Evolutionary conservation across 2,888 invertebrate species (phyloP), one percentile per base, ranked within the genome.

Genomic region (Lucinisca nassula): DNA sequence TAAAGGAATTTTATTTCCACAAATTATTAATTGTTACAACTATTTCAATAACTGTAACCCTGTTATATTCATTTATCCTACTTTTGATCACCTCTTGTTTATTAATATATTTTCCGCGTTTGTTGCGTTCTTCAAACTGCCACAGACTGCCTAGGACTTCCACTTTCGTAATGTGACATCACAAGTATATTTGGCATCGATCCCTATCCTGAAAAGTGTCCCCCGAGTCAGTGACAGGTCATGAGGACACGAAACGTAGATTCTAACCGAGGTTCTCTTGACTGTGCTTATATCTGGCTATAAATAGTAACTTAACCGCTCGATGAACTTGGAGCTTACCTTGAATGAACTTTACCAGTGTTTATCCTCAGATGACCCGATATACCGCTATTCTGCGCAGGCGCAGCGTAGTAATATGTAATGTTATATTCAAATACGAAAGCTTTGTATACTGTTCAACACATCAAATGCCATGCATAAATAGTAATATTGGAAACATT

Each of bases 321-420:
- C 38, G 12, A 35, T 92, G 92, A 92, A 92, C 92, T 75, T 80
- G 40, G 67, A 75, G 79, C 85, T 92, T 91, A 92, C 92, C 90
- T 92, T 80, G 82, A 79, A 87, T 88, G 90, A 92, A 91, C 91
- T 88, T 24, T 35, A 30, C n/a, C 67, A 38, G 70, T 72, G 49
- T 58, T 79, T 92, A 90, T 90, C 92, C 92, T 91, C 78, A 83
- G 67, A 79, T 88, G 90, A 91, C 91, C 91, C 80, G 79, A 67
- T 70, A 40, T 27, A 24, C 17, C 10, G 67, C 2, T 17, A 35
- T 3, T 49, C 10, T 35, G 80, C 84, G 89, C 89, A 86, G 86
- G 89, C 84, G 86, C 81, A 49, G 70, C 61, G 84, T 37, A 78
- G 73, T 17, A 55, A 78, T 82, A 72, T 51, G 30, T 61, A 10